phyloP scores from a whole-genome alignment of 2,888 invertebrate genomes.

The Mythimna lalbum region DNA sequence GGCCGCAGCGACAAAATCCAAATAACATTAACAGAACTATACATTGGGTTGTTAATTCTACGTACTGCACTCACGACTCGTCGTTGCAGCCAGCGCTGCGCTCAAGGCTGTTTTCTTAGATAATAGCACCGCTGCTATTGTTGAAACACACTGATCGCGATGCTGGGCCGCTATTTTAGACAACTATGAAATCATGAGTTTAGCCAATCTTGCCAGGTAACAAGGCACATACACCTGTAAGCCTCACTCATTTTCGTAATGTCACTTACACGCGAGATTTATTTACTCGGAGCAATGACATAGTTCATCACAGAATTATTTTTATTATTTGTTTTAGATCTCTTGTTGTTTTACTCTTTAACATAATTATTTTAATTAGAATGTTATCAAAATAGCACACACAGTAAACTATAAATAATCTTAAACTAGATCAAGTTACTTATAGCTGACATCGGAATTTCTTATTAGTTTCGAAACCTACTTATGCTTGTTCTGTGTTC shows the following conservation, averaged over 20 bases:
- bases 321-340: conserved; percentile 9
- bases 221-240: background rate
- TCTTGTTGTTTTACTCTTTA: conserved; percentile 12
- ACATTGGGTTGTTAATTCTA: no score
- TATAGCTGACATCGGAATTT: conserved; percentile 35
- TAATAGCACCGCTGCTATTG: no score
- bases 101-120: no score
- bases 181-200: background rate
- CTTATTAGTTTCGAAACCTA: conserved; percentile 26
- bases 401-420: conserved; percentile 34
- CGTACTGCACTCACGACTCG: no score
- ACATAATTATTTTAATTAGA: conserved; percentile 26
- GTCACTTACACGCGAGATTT: background rate
- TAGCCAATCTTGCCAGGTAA: background rate
- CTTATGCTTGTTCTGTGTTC: conserved; percentile 26
- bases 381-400: conserved; percentile 42
- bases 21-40: no score
- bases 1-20: no score
- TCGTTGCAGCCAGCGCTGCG: no score
- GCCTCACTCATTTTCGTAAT: background rate
- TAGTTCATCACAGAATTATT: conserved; percentile 1
- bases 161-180: background rate
- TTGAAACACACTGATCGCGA: background rate
- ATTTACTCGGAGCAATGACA: background rate
- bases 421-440: conserved; percentile 48